phyloP scores from a whole-genome alignment of 1,140 invertebrate species.

The Drosophila arizonae region DNA sequence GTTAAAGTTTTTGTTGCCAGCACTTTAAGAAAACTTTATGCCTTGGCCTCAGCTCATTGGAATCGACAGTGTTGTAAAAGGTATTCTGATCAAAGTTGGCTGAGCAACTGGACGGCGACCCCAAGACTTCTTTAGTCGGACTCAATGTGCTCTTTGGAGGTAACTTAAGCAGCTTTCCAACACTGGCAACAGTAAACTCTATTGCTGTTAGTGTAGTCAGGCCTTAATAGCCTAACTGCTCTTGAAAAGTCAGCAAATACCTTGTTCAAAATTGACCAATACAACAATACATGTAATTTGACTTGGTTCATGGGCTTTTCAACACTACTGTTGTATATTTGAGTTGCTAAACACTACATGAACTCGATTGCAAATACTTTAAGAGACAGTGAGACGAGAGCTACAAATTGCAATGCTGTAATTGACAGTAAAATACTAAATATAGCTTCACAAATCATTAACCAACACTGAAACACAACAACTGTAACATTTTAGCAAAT shows the following conservation, averaged over 20 bases:
- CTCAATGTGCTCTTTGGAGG: background rate
- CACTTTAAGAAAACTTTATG: conserved; percentile 41
- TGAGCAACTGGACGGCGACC: background rate
- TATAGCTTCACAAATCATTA: background rate
- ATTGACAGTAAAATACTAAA: background rate
- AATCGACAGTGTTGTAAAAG: conserved; percentile 3
- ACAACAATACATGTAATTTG: background rate
- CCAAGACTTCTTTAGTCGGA: background rate
- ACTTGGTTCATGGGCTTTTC: background rate
- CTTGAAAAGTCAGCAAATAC: background rate
- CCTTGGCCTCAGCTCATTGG: too few species aligned
- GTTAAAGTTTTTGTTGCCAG: conserved; percentile 6
- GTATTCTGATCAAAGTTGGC: background rate
- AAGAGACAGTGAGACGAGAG: too few species aligned
- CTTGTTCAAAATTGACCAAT: too few species aligned
- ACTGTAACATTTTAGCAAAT: background rate
- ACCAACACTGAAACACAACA: background rate
- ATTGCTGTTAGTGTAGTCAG: too few species aligned
- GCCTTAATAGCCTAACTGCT: too few species aligned
- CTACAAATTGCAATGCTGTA: too few species aligned
- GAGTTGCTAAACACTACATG: background rate
- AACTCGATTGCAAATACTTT: background rate
- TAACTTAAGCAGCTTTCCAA: too few species aligned
- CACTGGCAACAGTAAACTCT: too few species aligned
- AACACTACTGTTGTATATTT: background rate